Base-by-base conservation (phyloP, 2,113 vertebrate species). In the Ochotona curzoniae region DNA sequence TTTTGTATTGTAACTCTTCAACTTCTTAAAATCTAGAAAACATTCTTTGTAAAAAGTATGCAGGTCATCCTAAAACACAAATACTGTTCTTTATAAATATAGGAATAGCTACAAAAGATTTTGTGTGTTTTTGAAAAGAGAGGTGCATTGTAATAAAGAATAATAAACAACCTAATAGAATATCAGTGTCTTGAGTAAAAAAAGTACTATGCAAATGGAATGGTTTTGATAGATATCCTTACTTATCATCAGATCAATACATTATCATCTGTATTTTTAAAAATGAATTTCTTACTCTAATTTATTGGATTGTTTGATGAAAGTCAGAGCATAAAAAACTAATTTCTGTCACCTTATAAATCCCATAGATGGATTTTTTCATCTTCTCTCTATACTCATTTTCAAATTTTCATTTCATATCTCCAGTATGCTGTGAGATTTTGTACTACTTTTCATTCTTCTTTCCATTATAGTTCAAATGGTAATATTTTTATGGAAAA, bases 261-360 rank as follows among this genome's bases (percentile, higher is more conserved):
- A 64, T 78, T 93, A 30, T 84, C 32, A 92, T 14, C 21, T 71
- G 23, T 73, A 10, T 54, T 93, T 90, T 90, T 17, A 70, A 69
- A 87, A 74, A 20, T 54, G 21, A 11, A 61, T 73, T 63, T 74
- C 23, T 66, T 57, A 2, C 11, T 66, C 83, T 61, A 44, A 69
- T 63, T 95, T 91, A 7, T 81, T 94, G 73, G 35, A 47, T 38
- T 66, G 7, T 47, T 78, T 73, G 64, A 82, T 28, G 61, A 90
- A 94, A 76, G 5, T 25, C 12, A 51, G 69, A 25, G 8, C 26
- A 49, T 64, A 28, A 63, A 64, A 90, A 74, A 32, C 44, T 6
- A 10, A 57, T 84, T 32, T 74, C 28, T 5, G 51, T 87, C 69
- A 26, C 28, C 32, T 87, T 90, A 32, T 4, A 83, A 73, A 32